Conservation (phyloP, 1,140 invertebrate genomes). For the Drosophila littoralis region DNA sequence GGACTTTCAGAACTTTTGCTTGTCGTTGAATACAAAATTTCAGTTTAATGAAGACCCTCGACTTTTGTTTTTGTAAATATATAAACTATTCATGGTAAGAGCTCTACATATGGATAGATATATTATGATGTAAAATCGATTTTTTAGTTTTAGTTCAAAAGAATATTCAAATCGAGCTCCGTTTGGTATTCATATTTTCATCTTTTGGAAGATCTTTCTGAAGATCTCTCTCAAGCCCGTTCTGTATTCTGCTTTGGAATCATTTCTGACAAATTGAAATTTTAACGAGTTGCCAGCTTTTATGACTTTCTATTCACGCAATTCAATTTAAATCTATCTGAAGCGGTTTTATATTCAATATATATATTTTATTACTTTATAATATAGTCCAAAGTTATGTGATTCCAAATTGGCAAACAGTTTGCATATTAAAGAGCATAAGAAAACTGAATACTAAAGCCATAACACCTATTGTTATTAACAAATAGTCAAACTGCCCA, state of each 20-base stretch:
- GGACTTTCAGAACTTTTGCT: no score
- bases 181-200: background rate
- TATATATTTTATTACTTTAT: constrained; percentile 58
- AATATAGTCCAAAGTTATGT: constrained; percentile 57
- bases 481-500: background rate
- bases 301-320: constrained; percentile 22
- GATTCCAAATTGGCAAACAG: constrained; percentile 50
- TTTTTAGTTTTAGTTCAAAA: no score
- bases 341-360: constrained; percentile 34
- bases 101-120: no score
- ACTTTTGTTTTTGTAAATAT: no score
- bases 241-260: constrained; percentile 4
- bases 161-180: background rate
- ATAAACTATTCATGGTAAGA: no score
- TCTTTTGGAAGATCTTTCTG: background rate
- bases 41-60: no score
- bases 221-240: background rate
- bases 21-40: no score
- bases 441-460: constrained; percentile 13
- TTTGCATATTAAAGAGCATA: constrained; percentile 45
- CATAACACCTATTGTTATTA: background rate
- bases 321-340: constrained; percentile 41
- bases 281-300: constrained; percentile 38
- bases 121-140: no score
- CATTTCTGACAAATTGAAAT: constrained; percentile 50